A percentile compares a stretch with the other conserved stretches of the same genome.
Evolutionary conservation across 2,797 vertebrate genomes (phyloP).

Genomic region (Rhodeus uyekii): DNA sequence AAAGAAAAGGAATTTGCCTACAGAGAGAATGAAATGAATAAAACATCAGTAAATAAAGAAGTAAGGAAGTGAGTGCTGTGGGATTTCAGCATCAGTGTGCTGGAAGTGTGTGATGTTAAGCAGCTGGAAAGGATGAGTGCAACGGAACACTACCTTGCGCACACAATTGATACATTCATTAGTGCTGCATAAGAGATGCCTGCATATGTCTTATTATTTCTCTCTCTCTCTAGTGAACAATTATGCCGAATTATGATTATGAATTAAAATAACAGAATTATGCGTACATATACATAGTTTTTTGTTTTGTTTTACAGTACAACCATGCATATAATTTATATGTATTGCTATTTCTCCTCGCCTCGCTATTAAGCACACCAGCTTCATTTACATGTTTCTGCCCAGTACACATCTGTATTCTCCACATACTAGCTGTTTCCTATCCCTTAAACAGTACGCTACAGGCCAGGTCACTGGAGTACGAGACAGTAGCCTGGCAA

Average conservation of each 20-base stretch:
- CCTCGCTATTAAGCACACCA: not conserved
- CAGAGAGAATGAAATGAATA: slow-evolving; percentile 31
- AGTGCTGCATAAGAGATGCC: slow-evolving; percentile 3
- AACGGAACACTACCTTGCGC: not conserved
- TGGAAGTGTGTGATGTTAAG: not conserved
- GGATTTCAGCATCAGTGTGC: not conserved
- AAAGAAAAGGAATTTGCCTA: not conserved
- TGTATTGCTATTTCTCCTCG: accelerated
- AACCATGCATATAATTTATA: not conserved
- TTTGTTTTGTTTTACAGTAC: not conserved
- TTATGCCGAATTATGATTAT: too few relatives aligned
- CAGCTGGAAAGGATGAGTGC: slow-evolving; percentile 1
- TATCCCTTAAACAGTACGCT: not conserved
- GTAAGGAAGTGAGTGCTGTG: not conserved
- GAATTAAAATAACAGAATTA: too few relatives aligned
- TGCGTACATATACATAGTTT: not conserved
- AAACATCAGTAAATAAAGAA: slow-evolving; percentile 34
- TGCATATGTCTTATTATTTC: not conserved
- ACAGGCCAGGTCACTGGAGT: slow-evolving; percentile 18
- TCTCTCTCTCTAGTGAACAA: slow-evolving; percentile 17
- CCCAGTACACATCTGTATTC: not conserved
- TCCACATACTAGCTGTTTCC: not conserved
- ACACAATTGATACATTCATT: slow-evolving; percentile 31
- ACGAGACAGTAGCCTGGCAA: slow-evolving; percentile 26
- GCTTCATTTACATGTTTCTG: slow-evolving; percentile 1